A percentile compares a stretch with the other conserved stretches of the same genome.
Conservation (phyloP, 2,113 vertebrate genomes). For the Charadrius vociferus region DNA sequence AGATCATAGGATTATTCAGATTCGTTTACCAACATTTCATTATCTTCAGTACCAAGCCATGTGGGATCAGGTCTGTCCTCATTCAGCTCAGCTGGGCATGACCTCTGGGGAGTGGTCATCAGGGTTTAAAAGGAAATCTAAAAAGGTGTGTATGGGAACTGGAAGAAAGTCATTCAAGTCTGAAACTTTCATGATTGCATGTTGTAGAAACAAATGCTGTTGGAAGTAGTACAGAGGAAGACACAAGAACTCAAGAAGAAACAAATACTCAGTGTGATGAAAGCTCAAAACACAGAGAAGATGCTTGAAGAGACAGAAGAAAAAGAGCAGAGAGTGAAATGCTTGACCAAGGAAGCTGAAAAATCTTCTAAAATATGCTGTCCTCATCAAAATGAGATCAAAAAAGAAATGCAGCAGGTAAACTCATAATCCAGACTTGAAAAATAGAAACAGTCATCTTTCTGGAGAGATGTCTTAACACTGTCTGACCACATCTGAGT, state of each 20-base stretch:
- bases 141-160: not conserved
- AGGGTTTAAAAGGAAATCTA: not conserved
- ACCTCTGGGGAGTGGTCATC: not conserved
- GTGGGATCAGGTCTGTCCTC: not conserved
- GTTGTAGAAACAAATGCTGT: conserved; percentile 70
- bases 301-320: conserved; percentile 66
- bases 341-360: conserved; percentile 63
- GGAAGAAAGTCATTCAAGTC: not conserved
- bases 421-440: not conserved
- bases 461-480: not conserved
- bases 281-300: conserved; percentile 65
- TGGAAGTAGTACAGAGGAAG: conserved; percentile 56
- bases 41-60: not conserved
- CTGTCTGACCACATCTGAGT: not conserved
- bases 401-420: conserved; percentile 74
- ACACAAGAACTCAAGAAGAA: conserved; percentile 58
- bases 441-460: not conserved
- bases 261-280: conserved; percentile 62
- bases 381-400: conserved; percentile 55
- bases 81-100: not conserved
- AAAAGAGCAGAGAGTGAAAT: conserved; percentile 63
- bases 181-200: not conserved
- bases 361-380: conserved; percentile 48
- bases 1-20: not conserved
- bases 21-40: not conserved